Base-by-base conservation (phyloP, 2,797 vertebrate species). In the Anas flavirostris region DNA sequence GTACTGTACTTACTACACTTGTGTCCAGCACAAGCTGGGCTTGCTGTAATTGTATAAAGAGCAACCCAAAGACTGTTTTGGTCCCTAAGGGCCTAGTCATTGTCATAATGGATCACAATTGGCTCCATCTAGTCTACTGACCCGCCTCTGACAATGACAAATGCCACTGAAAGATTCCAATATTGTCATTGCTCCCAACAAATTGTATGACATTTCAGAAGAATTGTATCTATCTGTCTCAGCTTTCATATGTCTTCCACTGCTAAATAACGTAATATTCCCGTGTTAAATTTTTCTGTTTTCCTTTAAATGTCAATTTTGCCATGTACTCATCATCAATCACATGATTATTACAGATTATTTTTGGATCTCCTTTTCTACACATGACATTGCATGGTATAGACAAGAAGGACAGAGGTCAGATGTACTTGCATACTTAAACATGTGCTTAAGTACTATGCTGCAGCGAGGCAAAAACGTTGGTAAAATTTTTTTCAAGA, bases 71-170 rank as follows among this genome's bases (percentile, higher is more conserved):
- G 64, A 77, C 80, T 89, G 14, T 78, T 91, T 72, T 52, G 29
- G 46, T 95, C 88, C 69, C 85, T 56, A n/a, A 70, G 50, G 85
- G 15, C 25, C 88, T 46, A 46, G 88, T 88, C 77, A 70, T 86
- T 91, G 86, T 88, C 80, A 74, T 90, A 88, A 91, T 90, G 77
- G 87, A 84, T 93, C 76, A 80, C 74, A 88, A 74, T 64, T 94
- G 91, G 91, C 86, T 92, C 95, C 94, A 86, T 79, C 68, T 26
- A 68, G 82, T 95, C 96, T 95, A 39, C 82, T 88, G 92, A 91
- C 82, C 86, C 77, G 37, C 56, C 77, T 80, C 74, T 74, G 91
- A 94, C 94, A 93, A 64, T 74, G 92, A 95, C 88, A 95, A 95
- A 95, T 95, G 52, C 70, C 56, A 60, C 44, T 53, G 67, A 80